Percentiles rank a stretch among this genome's conserved stretches.
phyloP scores from a whole-genome alignment of 2,797 vertebrate genomes.

The Pygocentrus nattereri region DNA sequence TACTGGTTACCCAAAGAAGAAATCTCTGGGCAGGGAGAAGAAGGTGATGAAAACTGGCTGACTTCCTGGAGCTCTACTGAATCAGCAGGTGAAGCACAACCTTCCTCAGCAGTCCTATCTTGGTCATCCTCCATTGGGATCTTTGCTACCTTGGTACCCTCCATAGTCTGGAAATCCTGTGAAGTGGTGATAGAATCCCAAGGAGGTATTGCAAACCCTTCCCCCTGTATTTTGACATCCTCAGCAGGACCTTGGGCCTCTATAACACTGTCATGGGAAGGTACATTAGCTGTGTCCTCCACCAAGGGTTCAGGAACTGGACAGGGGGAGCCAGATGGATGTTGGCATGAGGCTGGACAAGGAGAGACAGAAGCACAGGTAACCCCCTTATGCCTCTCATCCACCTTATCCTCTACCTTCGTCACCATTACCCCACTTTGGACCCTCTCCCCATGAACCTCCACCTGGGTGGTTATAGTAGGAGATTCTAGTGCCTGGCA shows the following conservation, averaged over 20 bases:
- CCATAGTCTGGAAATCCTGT: slow-evolving; percentile 61
- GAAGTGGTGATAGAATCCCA: slow-evolving; percentile 32
- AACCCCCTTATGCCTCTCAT: slow-evolving; percentile 14
- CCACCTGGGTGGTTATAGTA: slow-evolving; percentile 48
- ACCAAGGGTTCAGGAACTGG: neutral
- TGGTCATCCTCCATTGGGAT: slow-evolving; percentile 62
- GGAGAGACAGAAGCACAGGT: slow-evolving; percentile 1
- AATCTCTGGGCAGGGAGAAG: slow-evolving; percentile 35
- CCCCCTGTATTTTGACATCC: slow-evolving; percentile 54
- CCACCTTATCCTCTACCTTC: slow-evolving; percentile 29
- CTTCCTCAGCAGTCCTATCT: slow-evolving; percentile 45
- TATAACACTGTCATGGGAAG: slow-evolving; percentile 26
- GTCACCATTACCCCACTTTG: slow-evolving; percentile 52
- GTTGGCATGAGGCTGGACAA: slow-evolving; percentile 26
- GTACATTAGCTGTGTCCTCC: neutral
- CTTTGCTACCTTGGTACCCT: too few relatives aligned
- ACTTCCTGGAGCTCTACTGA: slow-evolving; percentile 40
- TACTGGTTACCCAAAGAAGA: slow-evolving; percentile 54
- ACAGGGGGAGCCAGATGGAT: slow-evolving; percentile 24
- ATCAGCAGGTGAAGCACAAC: slow-evolving; percentile 31
- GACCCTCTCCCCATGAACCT: slow-evolving; percentile 50
- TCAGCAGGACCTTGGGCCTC: slow-evolving; percentile 35
- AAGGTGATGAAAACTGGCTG: slow-evolving; percentile 23
- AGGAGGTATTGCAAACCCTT: slow-evolving; percentile 33
- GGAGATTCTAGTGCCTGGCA: slow-evolving; percentile 59